A percentile compares a stretch with the other conserved stretches of the same genome.
phyloP scores from a whole-genome alignment of 2,888 invertebrate genomes.

The Dolomedes plantarius region DNA sequence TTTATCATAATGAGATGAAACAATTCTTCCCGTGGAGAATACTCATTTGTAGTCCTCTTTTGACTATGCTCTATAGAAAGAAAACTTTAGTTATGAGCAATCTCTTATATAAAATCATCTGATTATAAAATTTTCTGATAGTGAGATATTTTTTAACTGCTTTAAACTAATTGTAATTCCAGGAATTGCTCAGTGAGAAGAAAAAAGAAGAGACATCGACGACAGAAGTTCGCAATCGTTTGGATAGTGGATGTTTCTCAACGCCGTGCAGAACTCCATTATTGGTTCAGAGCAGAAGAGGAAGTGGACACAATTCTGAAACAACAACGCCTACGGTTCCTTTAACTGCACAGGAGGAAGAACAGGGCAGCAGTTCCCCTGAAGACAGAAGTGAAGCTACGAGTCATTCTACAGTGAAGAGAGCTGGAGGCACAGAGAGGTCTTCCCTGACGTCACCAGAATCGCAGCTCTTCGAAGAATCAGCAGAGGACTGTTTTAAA shows the following conservation, averaged over 20 bases:
- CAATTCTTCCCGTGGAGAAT: too few relatives aligned
- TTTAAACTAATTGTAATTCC: too few relatives aligned
- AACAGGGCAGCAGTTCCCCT: conserved; percentile 55
- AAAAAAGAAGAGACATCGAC: conserved; percentile 41
- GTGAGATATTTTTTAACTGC: too few relatives aligned
- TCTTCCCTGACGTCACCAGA: conserved; percentile 49
- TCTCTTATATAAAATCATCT: too few relatives aligned
- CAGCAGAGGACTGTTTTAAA: conserved; percentile 26
- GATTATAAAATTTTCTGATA: too few relatives aligned
- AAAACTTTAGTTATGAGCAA: too few relatives aligned
- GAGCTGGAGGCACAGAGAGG: conserved; percentile 33
- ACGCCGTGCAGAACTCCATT: conserved; percentile 54
- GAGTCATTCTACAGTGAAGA: conserved; percentile 45
- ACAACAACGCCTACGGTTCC: neutral
- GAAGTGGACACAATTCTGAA: conserved; percentile 19
- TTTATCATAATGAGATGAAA: too few relatives aligned
- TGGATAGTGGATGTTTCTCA: conserved; percentile 66
- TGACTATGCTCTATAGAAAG: too few relatives aligned
- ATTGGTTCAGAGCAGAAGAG: conserved; percentile 37
- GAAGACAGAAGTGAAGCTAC: conserved; percentile 58
- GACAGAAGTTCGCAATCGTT: conserved; percentile 29
- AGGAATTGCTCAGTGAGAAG: conserved; percentile 53
- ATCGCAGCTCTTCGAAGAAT: conserved; percentile 42
- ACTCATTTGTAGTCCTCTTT: too few relatives aligned
- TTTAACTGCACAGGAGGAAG: conserved; percentile 28